phyloP scores from a whole-genome alignment of 2,113 vertebrate genomes.

The Hiodon tergisus region DNA sequence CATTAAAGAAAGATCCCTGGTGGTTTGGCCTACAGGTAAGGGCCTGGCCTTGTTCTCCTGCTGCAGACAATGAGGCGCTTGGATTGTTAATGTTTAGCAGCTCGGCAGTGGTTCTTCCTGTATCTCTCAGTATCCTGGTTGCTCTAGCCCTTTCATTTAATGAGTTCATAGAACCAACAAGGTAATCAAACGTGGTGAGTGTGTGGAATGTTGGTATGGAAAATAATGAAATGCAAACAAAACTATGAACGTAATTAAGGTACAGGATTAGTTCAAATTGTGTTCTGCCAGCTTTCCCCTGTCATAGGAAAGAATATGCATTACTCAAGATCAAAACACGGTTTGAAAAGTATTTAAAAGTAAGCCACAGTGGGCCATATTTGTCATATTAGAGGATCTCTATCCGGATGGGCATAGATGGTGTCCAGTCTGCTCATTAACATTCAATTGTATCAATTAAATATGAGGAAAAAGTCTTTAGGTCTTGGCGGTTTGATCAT shows the following conservation, averaged over 20 bases:
- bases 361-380: no score
- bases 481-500: not conserved
- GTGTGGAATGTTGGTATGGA: no score
- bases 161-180: not conserved
- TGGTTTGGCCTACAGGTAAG: not conserved
- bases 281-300: no score
- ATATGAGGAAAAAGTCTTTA: not conserved
- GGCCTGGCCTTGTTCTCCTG: slow-evolving; percentile 23
- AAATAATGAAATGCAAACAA: no score
- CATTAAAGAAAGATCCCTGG: slow-evolving; percentile 25
- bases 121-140: not conserved
- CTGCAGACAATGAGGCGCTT: not conserved
- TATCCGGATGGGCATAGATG: slow-evolving; percentile 11
- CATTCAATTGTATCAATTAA: slow-evolving; percentile 17
- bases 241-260: no score
- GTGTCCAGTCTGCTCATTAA: not conserved
- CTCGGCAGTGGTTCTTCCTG: not conserved
- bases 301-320: no score
- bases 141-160: not conserved
- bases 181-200: not conserved
- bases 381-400: no score
- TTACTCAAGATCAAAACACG: no score
- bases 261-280: no score
- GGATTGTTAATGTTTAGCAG: not conserved
- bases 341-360: no score